Conservation (phyloP, 2,888 invertebrate genomes). For the Drosophila paramelanica region DNA sequence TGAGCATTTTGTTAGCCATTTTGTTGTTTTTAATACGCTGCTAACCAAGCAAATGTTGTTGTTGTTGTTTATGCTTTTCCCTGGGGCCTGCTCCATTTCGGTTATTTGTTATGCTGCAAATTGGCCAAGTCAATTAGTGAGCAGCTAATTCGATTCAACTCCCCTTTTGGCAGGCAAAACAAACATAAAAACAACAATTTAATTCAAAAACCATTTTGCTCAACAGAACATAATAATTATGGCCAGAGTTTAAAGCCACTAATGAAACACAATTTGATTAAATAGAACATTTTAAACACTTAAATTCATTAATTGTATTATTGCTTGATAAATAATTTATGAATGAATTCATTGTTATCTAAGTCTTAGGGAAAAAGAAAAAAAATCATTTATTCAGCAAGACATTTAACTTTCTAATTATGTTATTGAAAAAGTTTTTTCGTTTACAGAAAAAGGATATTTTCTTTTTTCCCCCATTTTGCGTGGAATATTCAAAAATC, state of each 20-base stretch:
- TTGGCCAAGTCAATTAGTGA: conserved; percentile 66
- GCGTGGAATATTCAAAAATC: not conserved
- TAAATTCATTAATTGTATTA: too few species aligned
- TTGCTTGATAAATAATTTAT: too few species aligned
- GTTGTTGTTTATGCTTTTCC: conserved; percentile 28
- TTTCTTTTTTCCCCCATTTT: not conserved
- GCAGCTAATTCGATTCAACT: conserved; percentile 62
- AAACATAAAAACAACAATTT: conserved; percentile 20
- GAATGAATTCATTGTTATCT: too few species aligned
- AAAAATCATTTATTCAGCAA: not conserved
- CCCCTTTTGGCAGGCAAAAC: conserved; percentile 4
- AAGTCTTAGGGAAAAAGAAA: not conserved
- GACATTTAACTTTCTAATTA: not conserved
- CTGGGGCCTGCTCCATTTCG: conserved; percentile 31
- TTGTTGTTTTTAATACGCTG: conserved; percentile 43
- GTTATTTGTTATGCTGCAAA: conserved; percentile 65
- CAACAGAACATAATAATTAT: conserved; percentile 11
- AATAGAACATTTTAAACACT: conserved; percentile 15
- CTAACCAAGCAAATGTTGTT: conserved; percentile 47
- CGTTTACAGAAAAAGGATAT: not conserved
- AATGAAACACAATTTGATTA: conserved; percentile 46
- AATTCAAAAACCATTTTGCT: conserved; percentile 46
- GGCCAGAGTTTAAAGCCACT: conserved; percentile 47
- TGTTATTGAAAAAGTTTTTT: not conserved
- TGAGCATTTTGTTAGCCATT: conserved; percentile 4